A percentile compares a stretch with the other conserved stretches of the same genome.
Evolutionary conservation across 2,113 vertebrate genomes (phyloP).

Genomic region (Apodemus sylvaticus): DNA sequence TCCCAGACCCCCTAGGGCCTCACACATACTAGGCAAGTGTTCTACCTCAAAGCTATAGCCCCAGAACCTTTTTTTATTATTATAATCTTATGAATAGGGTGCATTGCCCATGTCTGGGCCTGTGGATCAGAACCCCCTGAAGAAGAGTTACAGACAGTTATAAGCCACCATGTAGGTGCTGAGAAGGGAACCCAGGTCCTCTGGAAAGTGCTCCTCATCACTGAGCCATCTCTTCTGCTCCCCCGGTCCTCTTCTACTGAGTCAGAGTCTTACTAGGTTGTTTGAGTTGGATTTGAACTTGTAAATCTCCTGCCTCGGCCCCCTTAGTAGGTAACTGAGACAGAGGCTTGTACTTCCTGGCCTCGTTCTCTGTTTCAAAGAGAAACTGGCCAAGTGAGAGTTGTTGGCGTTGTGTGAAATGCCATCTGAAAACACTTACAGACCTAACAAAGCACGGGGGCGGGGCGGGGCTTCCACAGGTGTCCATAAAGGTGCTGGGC

Average conservation of each 20-base stretch:
- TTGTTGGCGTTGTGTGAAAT: not conserved
- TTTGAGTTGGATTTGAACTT: not conserved
- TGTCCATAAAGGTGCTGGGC: conserved; percentile 78
- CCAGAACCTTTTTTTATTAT: not conserved
- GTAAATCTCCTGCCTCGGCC: not conserved
- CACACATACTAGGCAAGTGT: not conserved
- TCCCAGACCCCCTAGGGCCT: no score
- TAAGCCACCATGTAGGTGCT: not conserved
- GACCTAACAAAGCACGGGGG: not conserved
- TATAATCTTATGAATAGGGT: not conserved
- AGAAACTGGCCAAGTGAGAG: not conserved
- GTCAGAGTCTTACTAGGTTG: not conserved
- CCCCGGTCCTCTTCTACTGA: not conserved
- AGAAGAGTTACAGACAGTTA: not conserved
- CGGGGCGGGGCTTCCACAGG: conserved; percentile 39
- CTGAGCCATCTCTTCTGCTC: not conserved
- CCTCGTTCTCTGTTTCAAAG: no score
- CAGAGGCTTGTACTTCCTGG: no score
- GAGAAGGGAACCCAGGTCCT: no score
- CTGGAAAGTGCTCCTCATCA: not conserved
- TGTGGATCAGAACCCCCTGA: not conserved
- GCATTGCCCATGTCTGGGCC: not conserved
- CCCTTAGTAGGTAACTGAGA: not conserved
- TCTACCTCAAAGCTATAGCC: not conserved
- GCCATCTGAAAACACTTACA: not conserved